Conservation (phyloP, 2,888 invertebrate species). For the Drosophila atripex region DNA sequence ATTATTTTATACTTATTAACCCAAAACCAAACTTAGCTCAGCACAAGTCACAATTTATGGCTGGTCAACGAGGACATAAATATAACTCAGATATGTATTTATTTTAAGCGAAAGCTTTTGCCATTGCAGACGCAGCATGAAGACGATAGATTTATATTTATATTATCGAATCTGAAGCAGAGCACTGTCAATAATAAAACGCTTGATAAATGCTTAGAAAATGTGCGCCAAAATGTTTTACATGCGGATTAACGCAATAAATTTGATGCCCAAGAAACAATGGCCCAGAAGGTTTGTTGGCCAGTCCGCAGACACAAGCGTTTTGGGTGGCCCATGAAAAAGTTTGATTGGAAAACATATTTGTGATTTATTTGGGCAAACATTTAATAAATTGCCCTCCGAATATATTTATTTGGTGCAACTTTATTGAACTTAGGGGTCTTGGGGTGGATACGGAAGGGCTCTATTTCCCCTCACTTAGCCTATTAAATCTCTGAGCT, state of each 20-base stretch:
- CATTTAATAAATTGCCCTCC: constrained; percentile 75
- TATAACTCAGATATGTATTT: constrained; percentile 55
- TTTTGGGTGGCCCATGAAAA: constrained; percentile 54
- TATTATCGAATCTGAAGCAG: constrained; percentile 34
- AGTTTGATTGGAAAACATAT: constrained; percentile 77
- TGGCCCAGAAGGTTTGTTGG: constrained; percentile 39
- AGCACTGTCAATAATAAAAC: constrained; percentile 77
- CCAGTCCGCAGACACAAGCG: constrained; percentile 1
- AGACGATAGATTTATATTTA: constrained; percentile 36
- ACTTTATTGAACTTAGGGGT: constrained; percentile 61
- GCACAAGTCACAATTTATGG: constrained; percentile 55
- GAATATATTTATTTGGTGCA: constrained; percentile 58
- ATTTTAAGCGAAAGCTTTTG: constrained; percentile 66
- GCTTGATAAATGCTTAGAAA: constrained; percentile 76
- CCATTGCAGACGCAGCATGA: constrained; percentile 34
- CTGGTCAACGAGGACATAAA: constrained; percentile 51
- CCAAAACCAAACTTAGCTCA: constrained; percentile 32
- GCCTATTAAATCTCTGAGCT: constrained; percentile 8
- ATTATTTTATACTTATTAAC: constrained; percentile 56
- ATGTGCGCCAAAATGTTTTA: constrained; percentile 69
- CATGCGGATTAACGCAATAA: constrained; percentile 79
- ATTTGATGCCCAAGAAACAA: constrained; percentile 59
- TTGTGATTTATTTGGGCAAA: constrained; percentile 77
- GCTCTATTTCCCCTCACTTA: background rate
- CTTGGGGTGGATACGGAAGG: background rate